Percentiles rank a stretch among this genome's conserved stretches.
phyloP scores from a whole-genome alignment of 2,797 vertebrate species.

The Geotrypetes seraphini region DNA sequence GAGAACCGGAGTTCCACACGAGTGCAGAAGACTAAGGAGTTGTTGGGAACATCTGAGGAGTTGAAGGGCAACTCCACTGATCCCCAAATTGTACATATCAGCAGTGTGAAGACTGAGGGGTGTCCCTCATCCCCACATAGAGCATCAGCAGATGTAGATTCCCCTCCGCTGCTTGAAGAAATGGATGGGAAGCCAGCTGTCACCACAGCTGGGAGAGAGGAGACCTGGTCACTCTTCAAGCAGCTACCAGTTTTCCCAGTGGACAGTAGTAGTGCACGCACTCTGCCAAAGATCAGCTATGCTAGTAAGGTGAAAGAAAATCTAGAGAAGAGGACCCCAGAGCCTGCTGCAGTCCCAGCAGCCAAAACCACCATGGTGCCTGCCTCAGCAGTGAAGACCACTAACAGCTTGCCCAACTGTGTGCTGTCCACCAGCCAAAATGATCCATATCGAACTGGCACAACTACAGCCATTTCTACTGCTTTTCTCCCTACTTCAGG shows the following conservation, averaged over 20 bases:
- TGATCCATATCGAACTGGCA: neutral
- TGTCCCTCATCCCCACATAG: constrained; percentile 3
- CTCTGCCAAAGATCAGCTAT: constrained; percentile 73
- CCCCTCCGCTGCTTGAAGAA: neutral
- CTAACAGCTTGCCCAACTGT: constrained; percentile 19
- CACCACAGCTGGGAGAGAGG: neutral
- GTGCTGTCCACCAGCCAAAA: constrained; percentile 5
- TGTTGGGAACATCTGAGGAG: too few relatives aligned
- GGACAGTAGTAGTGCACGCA: constrained; percentile 73
- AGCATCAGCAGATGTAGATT: neutral
- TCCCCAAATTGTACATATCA: too few relatives aligned
- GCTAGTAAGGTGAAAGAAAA: constrained; percentile 77
- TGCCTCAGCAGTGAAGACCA: constrained; percentile 19
- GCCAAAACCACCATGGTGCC: constrained; percentile 15
- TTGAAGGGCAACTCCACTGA: too few relatives aligned
- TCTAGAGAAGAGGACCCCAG: too few relatives aligned
- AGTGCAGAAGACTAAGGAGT: constrained; percentile 3
- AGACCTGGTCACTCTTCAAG: constrained; percentile 62
- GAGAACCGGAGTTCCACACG: constrained; percentile 10
- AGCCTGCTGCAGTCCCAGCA: too few relatives aligned
- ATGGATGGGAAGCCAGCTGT: constrained; percentile 1
- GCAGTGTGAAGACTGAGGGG: too few relatives aligned
- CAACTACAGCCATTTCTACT: too few relatives aligned
- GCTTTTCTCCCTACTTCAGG: constrained; percentile 8
- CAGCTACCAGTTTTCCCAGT: constrained; percentile 73